Conservation (phyloP, 2,797 vertebrate species). For the Cichlasoma orientale region DNA sequence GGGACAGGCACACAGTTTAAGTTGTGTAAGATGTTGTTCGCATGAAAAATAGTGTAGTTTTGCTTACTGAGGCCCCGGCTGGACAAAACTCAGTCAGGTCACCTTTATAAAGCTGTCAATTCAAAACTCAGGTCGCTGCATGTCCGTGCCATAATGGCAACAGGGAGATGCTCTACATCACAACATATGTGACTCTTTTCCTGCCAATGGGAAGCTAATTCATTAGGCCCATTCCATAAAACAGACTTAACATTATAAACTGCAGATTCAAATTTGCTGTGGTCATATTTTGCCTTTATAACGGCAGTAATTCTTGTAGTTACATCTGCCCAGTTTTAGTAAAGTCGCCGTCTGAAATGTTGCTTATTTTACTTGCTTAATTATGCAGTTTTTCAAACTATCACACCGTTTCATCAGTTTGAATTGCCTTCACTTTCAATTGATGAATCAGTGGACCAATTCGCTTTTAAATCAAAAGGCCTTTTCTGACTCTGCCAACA, state of each 20-base stretch:
- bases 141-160: constrained; percentile 22
- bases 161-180: constrained; percentile 24
- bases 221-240: constrained; percentile 28
- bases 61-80: constrained; percentile 4
- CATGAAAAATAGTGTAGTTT: constrained; percentile 18
- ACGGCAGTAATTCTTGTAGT: background rate
- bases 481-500: background rate
- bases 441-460: constrained; percentile 1
- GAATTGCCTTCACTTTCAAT: constrained; percentile 20
- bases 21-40: background rate
- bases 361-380: background rate
- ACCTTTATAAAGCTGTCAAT: constrained; percentile 40
- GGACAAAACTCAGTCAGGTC: constrained; percentile 32
- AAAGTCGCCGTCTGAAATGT: background rate
- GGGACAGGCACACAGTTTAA: background rate
- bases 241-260: constrained; percentile 15
- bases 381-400: background rate
- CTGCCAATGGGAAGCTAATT: constrained; percentile 22
- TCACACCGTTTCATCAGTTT: background rate
- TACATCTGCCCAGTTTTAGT: background rate
- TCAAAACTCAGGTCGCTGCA: constrained; percentile 18
- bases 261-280: background rate
- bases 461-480: constrained; percentile 5
- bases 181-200: constrained; percentile 44
- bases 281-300: background rate